These are phyloP conservation scores for Hirudo medicinalis DNA, from an alignment of 1,140 invertebrate genomes.

Conservation along the genomic window DNA sequence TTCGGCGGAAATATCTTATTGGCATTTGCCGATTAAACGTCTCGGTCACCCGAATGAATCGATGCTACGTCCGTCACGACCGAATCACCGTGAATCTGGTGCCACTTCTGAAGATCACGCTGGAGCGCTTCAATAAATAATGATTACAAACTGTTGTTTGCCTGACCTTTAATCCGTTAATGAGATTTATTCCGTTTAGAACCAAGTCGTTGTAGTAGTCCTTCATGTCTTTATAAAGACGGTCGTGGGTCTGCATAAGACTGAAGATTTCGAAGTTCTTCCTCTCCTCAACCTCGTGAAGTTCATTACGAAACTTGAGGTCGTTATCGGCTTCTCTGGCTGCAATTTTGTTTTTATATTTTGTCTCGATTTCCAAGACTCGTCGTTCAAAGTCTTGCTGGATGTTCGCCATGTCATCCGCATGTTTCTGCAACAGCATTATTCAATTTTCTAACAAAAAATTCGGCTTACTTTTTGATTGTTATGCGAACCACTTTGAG, in stretches of 20 bases:
- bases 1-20: too few species aligned
- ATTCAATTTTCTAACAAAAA: neutral
- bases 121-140: too few species aligned
- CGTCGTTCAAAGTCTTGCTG: neutral
- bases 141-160: too few species aligned
- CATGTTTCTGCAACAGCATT: neutral
- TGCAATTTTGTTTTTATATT: neutral
- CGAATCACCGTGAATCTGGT: too few species aligned
- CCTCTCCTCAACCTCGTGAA: conserved; percentile 6
- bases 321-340: conserved; percentile 2
- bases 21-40: too few species aligned
- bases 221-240: conserved; percentile 9
- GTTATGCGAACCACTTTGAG: neutral
- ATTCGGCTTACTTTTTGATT: neutral
- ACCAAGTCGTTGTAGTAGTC: conserved; percentile 7
- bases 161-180: conserved; percentile 9
- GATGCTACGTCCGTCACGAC: too few species aligned
- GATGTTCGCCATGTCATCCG: conserved; percentile 2
- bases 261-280: conserved; percentile 11
- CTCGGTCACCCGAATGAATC: too few species aligned
- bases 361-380: neutral
- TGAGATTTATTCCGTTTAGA: conserved; percentile 8
- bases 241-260: conserved; percentile 4
- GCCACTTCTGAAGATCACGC: too few species aligned
- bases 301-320: conserved; percentile 5